Conservation (phyloP, 2,113 vertebrate genomes). For the Toxostoma redivivum region DNA sequence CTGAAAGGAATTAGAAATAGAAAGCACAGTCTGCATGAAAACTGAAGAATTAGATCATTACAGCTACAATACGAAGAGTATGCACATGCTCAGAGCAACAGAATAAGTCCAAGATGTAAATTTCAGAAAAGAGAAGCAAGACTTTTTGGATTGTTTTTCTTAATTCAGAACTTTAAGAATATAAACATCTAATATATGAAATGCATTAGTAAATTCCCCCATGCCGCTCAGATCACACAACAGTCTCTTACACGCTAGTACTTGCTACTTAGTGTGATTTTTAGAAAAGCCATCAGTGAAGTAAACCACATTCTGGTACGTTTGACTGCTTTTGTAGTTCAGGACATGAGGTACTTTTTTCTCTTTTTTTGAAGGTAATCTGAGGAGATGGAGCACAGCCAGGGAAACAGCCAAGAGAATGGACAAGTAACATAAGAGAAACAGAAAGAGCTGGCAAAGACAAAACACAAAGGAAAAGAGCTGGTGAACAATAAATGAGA, state of each 20-base stretch:
- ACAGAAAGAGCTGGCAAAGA: conserved; percentile 35
- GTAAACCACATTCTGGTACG: background rate
- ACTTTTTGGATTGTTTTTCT: background rate
- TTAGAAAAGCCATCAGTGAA: background rate
- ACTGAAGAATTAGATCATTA: background rate
- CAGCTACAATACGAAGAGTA: background rate
- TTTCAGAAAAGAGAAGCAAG: background rate
- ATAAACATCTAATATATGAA: background rate
- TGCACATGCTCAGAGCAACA: background rate
- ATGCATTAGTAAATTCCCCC: background rate
- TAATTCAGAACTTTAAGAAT: background rate
- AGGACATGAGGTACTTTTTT: background rate
- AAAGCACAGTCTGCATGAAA: background rate
- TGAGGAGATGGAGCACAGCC: background rate
- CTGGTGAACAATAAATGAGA: conserved; percentile 55
- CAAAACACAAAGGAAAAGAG: conserved; percentile 51
- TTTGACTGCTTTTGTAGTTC: background rate
- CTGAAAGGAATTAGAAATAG: background rate
- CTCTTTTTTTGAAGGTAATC: background rate
- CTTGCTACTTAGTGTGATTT: background rate
- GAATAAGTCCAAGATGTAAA: background rate
- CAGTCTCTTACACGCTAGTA: background rate
- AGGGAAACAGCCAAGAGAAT: conserved; percentile 5
- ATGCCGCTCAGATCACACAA: background rate
- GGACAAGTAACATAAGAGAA: conserved; percentile 41